A percentile compares a stretch with the other conserved stretches of the same genome.
Evolutionary conservation across 2,113 vertebrate genomes (phyloP).

Genomic region (Sitta europaea): DNA sequence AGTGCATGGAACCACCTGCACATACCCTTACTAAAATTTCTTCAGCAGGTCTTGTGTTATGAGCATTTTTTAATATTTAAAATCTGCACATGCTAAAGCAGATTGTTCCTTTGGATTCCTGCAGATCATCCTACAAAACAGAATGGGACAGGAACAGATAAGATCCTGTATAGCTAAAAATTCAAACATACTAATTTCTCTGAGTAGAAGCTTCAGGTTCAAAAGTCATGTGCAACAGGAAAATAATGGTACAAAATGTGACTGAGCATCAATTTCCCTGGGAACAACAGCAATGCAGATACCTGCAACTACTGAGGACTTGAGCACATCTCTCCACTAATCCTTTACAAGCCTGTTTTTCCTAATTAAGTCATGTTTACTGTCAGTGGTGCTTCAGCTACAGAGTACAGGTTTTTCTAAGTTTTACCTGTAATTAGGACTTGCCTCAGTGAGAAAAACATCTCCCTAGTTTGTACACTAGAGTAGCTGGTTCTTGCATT

Average conservation of each 20-base stretch:
- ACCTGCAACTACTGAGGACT: not conserved
- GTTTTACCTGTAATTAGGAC: not conserved
- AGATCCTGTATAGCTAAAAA: not conserved
- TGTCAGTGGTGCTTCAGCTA: not conserved
- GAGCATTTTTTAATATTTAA: not conserved
- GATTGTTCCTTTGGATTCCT: not conserved
- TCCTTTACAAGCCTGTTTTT: not conserved
- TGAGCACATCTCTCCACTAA: not conserved
- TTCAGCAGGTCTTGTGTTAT: not conserved
- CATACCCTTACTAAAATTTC: not conserved
- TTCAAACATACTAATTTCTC: not conserved
- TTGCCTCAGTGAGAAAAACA: not conserved
- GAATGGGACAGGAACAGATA: not conserved
- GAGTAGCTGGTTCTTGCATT: not conserved
- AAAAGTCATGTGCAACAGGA: not conserved
- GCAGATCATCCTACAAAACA: not conserved
- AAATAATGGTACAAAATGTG: not conserved
- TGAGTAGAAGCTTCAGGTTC: not conserved
- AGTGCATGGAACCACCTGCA: not conserved
- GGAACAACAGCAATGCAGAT: not conserved
- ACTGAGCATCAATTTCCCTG: not conserved
- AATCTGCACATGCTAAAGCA: not conserved
- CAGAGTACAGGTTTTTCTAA: not conserved
- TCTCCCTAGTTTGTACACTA: not conserved
- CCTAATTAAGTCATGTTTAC: not conserved